These are phyloP conservation scores for Mobula hypostoma DNA, from an alignment of 2,113 vertebrate species.

Conservation along the genomic window DNA sequence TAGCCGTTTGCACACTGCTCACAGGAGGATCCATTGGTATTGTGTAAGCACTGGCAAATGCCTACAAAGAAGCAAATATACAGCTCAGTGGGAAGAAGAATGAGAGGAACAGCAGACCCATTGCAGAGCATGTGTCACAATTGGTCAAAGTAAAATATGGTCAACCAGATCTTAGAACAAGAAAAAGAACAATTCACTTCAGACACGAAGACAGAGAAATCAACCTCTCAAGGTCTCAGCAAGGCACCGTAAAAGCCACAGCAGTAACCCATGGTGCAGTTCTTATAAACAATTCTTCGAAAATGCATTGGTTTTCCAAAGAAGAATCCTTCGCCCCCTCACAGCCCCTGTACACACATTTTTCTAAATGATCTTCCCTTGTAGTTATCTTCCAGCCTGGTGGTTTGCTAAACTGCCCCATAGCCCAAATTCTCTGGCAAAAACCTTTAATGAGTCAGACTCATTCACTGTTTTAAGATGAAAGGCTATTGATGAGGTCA, in stretches of 20 bases:
- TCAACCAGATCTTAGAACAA: not conserved
- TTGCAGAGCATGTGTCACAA: not conserved
- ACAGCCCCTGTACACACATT: not conserved
- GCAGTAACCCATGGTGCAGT: not conserved
- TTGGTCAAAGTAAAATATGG: not conserved
- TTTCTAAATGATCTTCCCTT: not conserved
- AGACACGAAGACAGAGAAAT: not conserved
- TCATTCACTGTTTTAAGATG: not conserved
- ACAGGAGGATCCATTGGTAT: slow-evolving; percentile 73
- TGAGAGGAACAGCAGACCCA: not conserved
- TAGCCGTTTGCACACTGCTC: slow-evolving; percentile 76
- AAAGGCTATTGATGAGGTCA: not conserved
- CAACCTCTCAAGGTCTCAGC: not conserved
- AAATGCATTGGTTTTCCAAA: not conserved
- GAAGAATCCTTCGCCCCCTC: not conserved
- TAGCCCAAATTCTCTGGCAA: too few relatives aligned
- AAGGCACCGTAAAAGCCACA: not conserved
- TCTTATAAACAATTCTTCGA: not conserved
- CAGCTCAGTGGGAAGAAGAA: not conserved
- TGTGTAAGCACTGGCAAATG: slow-evolving; percentile 69
- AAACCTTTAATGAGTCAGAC: not conserved
- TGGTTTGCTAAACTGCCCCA: too few relatives aligned
- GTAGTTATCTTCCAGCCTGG: not conserved
- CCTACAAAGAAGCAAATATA: slow-evolving; percentile 56
- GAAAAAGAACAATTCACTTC: not conserved